These are phyloP conservation scores for Nestor notabilis DNA, from an alignment of 2,113 vertebrate species.

Conservation along the genomic window DNA sequence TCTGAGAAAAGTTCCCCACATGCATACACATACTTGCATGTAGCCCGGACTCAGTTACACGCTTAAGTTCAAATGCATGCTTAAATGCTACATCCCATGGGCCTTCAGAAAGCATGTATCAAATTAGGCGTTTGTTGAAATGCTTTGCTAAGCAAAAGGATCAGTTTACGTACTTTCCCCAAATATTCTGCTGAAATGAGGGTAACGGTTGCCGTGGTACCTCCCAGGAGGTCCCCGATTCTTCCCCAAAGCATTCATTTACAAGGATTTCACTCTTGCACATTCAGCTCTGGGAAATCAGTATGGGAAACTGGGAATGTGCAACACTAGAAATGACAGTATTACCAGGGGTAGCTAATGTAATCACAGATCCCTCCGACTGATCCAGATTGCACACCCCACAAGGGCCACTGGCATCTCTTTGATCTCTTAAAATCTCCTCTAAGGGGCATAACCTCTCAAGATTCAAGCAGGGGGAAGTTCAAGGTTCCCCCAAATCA, in stretches of 20 bases:
- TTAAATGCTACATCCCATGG: not conserved
- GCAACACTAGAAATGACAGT: not conserved
- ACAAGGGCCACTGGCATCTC: not conserved
- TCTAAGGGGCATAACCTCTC: not conserved
- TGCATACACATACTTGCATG: not conserved
- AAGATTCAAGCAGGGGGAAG: not conserved
- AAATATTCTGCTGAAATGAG: slow-evolving; percentile 9
- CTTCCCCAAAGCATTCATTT: not conserved
- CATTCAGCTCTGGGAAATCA: slow-evolving; percentile 1
- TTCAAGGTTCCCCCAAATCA: not conserved
- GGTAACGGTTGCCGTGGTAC: not conserved
- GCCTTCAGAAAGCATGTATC: not conserved
- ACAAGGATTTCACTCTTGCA: not conserved
- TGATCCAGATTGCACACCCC: not conserved
- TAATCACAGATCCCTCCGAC: not conserved
- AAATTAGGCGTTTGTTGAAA: slow-evolving; percentile 20
- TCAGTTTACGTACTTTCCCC: not conserved
- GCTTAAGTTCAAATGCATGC: not conserved
- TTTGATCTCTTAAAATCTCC: not conserved
- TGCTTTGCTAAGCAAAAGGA: slow-evolving; percentile 34
- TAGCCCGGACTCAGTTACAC: not conserved
- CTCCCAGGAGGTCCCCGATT: not conserved
- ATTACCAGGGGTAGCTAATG: not conserved
- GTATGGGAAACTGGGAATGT: not conserved
- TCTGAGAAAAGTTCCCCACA: not conserved